phyloP scores from a whole-genome alignment of 2,797 vertebrate species.

The Leptodactylus fallax region DNA sequence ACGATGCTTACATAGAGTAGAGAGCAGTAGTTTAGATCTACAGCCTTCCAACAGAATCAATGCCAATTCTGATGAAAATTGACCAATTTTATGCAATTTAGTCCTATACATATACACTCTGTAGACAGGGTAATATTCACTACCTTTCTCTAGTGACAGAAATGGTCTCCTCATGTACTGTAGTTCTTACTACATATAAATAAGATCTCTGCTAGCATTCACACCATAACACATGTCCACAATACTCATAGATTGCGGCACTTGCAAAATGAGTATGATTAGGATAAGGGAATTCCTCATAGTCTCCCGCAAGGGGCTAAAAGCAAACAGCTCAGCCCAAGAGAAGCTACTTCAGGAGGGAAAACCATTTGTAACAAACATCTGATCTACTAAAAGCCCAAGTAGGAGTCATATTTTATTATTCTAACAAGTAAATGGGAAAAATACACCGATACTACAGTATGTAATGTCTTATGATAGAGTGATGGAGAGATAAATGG shows the following conservation, averaged over 20 bases:
- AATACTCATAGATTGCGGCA: not conserved
- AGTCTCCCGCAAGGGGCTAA: not conserved
- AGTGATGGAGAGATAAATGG: no score
- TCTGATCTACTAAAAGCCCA: not conserved
- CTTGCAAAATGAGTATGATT: not conserved
- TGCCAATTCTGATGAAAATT: not conserved
- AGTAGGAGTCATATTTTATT: no score
- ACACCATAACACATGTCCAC: not conserved
- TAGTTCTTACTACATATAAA: not conserved
- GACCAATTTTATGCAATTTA: not conserved
- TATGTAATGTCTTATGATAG: no score
- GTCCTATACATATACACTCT: not conserved
- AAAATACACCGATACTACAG: no score
- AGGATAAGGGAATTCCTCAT: not conserved
- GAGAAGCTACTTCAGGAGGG: conserved; percentile 1
- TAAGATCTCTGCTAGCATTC: not conserved
- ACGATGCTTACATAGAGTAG: no score
- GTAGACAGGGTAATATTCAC: not conserved
- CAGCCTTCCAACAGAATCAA: not conserved
- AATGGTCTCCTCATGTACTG: conserved; percentile 19
- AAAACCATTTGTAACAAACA: not conserved
- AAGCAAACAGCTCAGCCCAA: not conserved
- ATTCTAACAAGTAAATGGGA: no score
- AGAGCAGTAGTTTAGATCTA: not conserved
- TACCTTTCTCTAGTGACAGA: not conserved